These are phyloP conservation scores for Gambusia affinis DNA, from an alignment of 2,113 vertebrate genomes.

Conservation along the genomic window DNA sequence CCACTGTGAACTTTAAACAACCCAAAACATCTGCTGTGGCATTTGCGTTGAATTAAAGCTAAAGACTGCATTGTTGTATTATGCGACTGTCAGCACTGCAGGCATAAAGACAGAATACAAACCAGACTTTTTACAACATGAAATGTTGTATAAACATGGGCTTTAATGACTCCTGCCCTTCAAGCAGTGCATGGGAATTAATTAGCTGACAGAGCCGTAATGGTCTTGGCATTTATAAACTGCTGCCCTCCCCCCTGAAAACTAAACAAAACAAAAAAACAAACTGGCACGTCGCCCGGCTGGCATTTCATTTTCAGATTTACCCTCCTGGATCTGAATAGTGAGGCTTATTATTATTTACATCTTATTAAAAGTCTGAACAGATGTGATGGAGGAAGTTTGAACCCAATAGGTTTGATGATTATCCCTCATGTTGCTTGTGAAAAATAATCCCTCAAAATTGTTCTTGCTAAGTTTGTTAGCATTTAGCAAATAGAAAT, in stretches of 20 bases:
- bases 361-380: neutral
- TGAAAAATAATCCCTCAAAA: too few relatives aligned
- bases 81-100: slow-evolving; percentile 44
- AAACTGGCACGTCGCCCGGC: slow-evolving; percentile 26
- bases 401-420: too few relatives aligned
- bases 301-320: slow-evolving; percentile 42
- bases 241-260: neutral
- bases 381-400: too few relatives aligned
- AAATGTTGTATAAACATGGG: slow-evolving; percentile 17
- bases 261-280: neutral
- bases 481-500: too few relatives aligned
- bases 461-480: too few relatives aligned
- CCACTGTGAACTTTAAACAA: slow-evolving; percentile 36
- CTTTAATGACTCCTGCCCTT: slow-evolving; percentile 53
- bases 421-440: too few relatives aligned
- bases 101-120: slow-evolving; percentile 40
- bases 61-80: slow-evolving; percentile 52
- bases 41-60: slow-evolving; percentile 58
- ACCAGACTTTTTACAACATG: slow-evolving; percentile 54
- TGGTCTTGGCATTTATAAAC: slow-evolving; percentile 64
- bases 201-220: slow-evolving; percentile 60
- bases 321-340: neutral
- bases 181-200: slow-evolving; percentile 51
- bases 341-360: neutral
- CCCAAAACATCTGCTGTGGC: slow-evolving; percentile 33